Evolutionary conservation across 1,140 invertebrate genomes (phyloP), one percentile per base, ranked within the genome.

Genomic region (Aphaenogaster ashmeadi): DNA sequence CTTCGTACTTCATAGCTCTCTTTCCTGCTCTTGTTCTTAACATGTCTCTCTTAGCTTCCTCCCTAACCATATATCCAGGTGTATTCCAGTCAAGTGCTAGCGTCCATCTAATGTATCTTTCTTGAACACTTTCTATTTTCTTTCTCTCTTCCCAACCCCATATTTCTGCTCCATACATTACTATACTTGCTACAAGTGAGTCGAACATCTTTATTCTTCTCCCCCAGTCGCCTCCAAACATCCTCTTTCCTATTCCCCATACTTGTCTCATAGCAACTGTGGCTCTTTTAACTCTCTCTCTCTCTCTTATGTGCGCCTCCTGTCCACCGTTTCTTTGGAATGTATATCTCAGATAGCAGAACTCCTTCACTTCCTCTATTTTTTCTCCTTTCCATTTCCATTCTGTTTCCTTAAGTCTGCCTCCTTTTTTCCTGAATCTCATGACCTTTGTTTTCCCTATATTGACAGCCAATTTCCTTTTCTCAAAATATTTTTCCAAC

Each of bases 401-500:
- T 27, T n/a, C 5, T 56, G 1, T 21, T 8, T 27, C 6, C 27
- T 27, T 27, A 6, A 9, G 5, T 7, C 56, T 58, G 5, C 62
- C 13, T 38, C 15, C 5, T 18, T 11, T 18, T 38, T 38, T 64
- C 36, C 15, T 18, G 15, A 64, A 64, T 64, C 3, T 64, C 15
- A 41, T 7, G 4, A 64, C 7, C 3, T 64, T 64, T 18, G 9
- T 38, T 36, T 64, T 64, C 6, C 18, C 13, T 7, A 18, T 2
- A 2, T 64, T 64, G 27, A 27, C 1, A 64, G 13, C 15, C 5
- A 64, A 18, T 38, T 52, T 72, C 47, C 52, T 60, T 67, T 8
- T 83, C 36, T 47, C 62, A 7, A 67, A 41, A 52, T 87, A 52
- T 47, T 56, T 56, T 62, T 27, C 44, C 47, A 72, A 11, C 5